Evolutionary conservation across 1,140 invertebrate species (phyloP), one percentile per base, ranked within the genome.

Genomic region (Brachionus angularis): DNA sequence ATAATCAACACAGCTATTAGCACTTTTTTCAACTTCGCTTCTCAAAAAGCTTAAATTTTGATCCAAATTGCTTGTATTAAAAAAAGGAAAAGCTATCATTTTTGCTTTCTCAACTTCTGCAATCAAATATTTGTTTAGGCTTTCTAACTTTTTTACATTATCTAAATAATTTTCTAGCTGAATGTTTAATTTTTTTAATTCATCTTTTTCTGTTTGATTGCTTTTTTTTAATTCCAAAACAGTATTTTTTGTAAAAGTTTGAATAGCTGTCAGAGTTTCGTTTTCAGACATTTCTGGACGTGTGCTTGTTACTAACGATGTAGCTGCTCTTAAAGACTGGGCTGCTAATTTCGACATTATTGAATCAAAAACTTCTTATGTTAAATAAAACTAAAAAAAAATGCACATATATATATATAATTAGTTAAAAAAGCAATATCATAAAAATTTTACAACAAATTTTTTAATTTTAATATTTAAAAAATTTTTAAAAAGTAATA

Each of bases 201-300:
- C 62, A 47, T 50, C 25, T 47, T 67, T 67, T 21, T 67, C 62
- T 7, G 21, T 67, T 5, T 34, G 18, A 34, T 67, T 67, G 29
- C 42, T 67, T 27, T 46, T 67, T 50, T 67, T 67, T 31, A 67
- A 14, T 47, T 67, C 47, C 7, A 67, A 16, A n/a, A 67, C 47
- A 12, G 62, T 42, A 47, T 46, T 67, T 50, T 67, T 67, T 36
- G 62, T 67, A 25, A 34, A 67, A 18, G 33, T 27, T 46, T 46
- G 31, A 21, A 67, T 34, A 21, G 62, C 62, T 8, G 62, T 47
- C 10, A 58, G 39, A 2, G 33, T 39, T 39, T 58, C 53, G 39
- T 25, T 21, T 18, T 50, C 47, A 47, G 25, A 23, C 10, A 10
- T 42, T 42, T 42, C 44, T 47, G n/a, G 42, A 47, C 14, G 42